Conservation (phyloP, 2,888 invertebrate species). For the Papilio gigon region DNA sequence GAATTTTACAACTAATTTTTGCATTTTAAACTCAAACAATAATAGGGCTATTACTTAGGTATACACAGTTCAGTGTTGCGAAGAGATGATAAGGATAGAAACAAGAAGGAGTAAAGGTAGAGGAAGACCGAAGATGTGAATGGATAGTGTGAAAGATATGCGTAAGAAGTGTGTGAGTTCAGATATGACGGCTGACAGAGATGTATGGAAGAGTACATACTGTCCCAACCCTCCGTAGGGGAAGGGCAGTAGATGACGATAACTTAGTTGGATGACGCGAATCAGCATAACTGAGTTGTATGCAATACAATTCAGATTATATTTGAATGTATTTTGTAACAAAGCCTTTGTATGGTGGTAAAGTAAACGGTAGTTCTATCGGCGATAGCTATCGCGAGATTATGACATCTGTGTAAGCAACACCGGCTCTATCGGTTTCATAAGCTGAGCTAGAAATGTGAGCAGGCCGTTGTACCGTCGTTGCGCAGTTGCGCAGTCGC, state of each 20-base stretch:
- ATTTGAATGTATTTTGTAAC: not conserved
- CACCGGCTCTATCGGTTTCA: constrained; percentile 45
- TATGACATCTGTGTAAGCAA: constrained; percentile 45
- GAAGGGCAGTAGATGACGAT: too few species aligned
- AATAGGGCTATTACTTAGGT: too few species aligned
- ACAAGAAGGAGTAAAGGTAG: too few species aligned
- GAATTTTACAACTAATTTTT: not conserved
- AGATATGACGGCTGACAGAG: too few species aligned
- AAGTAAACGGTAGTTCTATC: constrained; percentile 18
- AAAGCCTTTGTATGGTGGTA: not conserved
- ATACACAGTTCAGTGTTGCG: too few species aligned
- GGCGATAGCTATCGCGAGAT: constrained; percentile 35
- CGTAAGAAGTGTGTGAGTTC: too few species aligned
- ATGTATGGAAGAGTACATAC: too few species aligned
- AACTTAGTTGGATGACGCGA: too few species aligned
- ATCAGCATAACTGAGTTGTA: not conserved
- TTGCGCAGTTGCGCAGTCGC: constrained; percentile 36
- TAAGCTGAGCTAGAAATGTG: constrained; percentile 44
- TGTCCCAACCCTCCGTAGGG: too few species aligned
- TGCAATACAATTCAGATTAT: not conserved
- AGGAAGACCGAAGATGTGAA: too few species aligned
- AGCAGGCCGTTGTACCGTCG: constrained; percentile 32
- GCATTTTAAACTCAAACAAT: not conserved
- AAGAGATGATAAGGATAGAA: too few species aligned
- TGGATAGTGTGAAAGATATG: too few species aligned